A percentile compares a stretch with the other conserved stretches of the same genome.
phyloP scores from a whole-genome alignment of 2,797 vertebrate species.

The Mormyrus hasselquistii region DNA sequence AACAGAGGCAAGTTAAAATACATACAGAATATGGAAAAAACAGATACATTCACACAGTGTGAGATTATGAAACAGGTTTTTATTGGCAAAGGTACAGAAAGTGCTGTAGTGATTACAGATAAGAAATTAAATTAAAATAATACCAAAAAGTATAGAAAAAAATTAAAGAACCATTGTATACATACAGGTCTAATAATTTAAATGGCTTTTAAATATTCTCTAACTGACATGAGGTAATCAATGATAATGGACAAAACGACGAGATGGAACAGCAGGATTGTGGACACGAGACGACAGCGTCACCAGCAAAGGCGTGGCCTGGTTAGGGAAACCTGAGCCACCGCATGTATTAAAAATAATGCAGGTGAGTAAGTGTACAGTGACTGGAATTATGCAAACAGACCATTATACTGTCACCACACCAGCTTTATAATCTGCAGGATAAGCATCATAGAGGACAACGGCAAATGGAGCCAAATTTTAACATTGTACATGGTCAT shows the following conservation, averaged over 20 bases:
- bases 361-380: background rate
- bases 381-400: background rate
- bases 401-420: slow-evolving; percentile 43
- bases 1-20: background rate
- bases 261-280: slow-evolving; percentile 38
- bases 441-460: slow-evolving; percentile 22
- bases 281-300: slow-evolving; percentile 45
- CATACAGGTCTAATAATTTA: slow-evolving; percentile 52
- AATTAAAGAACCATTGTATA: slow-evolving; percentile 62
- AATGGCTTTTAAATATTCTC: slow-evolving; percentile 48
- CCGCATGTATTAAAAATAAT: background rate
- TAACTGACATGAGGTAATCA: slow-evolving; percentile 28
- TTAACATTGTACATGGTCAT: background rate
- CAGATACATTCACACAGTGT: background rate
- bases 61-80: slow-evolving; percentile 72
- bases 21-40: background rate
- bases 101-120: slow-evolving; percentile 63
- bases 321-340: background rate
- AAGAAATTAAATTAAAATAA: slow-evolving; percentile 61
- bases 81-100: slow-evolving; percentile 73
- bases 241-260: background rate
- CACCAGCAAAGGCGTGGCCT: background rate
- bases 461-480: background rate
- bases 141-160: slow-evolving; percentile 56
- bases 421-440: slow-evolving; percentile 39